phyloP scores from a whole-genome alignment of 2,797 vertebrate genomes.

The Myiotriccus ornatus region DNA sequence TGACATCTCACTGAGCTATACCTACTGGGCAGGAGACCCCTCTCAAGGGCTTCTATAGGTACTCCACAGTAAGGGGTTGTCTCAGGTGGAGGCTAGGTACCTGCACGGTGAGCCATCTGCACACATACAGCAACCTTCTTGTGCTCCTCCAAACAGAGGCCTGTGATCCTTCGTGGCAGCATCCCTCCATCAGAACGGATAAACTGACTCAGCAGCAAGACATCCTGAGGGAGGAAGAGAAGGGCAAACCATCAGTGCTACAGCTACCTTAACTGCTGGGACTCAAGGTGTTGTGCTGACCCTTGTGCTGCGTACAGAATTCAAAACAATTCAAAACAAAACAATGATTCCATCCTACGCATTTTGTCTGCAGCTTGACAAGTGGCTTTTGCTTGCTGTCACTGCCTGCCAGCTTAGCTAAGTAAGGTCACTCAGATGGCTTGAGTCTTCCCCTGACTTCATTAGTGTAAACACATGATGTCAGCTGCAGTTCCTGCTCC shows the following conservation, averaged over 20 bases:
- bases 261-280: not conserved
- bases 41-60: not conserved
- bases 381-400: conserved; percentile 13
- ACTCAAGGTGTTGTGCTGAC: not conserved
- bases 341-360: not conserved
- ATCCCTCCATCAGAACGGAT: conserved; percentile 91
- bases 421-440: conserved; percentile 39
- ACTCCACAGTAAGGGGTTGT: not conserved
- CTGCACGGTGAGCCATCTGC: conserved; percentile 96
- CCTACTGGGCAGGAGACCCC: fast-evolving
- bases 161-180: conserved; percentile 87
- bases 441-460: conserved; percentile 39
- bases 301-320: not conserved
- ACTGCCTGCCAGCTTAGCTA: conserved; percentile 12
- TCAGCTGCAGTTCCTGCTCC: conserved; percentile 17
- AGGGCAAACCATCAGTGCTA: not conserved
- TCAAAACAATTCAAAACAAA: not conserved
- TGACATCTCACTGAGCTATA: not conserved
- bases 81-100: conserved; percentile 63
- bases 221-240: conserved; percentile 79
- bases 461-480: conserved; percentile 46
- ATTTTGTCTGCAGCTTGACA: not conserved
- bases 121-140: conserved; percentile 88
- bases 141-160: conserved; percentile 92
- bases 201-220: conserved; percentile 93